Evolutionary conservation across 1,140 invertebrate genomes (phyloP).

Genomic region (Dendroctonus valens): DNA sequence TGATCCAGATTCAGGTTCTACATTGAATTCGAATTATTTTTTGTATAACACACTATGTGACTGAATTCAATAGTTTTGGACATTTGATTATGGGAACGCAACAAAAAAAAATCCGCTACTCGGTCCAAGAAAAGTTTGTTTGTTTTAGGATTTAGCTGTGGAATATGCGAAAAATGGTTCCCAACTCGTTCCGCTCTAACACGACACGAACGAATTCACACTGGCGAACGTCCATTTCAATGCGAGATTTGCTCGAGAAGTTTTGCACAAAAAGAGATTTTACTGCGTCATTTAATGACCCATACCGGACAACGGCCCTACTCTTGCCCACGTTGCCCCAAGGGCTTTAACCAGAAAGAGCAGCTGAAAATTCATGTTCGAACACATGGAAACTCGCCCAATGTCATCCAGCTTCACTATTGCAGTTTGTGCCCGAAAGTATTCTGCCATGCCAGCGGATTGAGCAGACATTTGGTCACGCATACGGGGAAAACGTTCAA

Average conservation of each 20-base stretch:
- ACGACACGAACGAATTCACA: constrained; percentile 76
- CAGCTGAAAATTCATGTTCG: constrained; percentile 64
- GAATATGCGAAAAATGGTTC: constrained; percentile 76
- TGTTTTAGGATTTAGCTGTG: constrained; percentile 56
- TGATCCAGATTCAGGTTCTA: no score
- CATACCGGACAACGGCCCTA: constrained; percentile 83
- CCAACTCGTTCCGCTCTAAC: constrained; percentile 75
- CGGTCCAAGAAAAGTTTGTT: background rate
- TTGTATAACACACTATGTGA: no score
- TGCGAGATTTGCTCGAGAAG: constrained; percentile 70
- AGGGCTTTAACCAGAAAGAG: constrained; percentile 71
- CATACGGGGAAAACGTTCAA: constrained; percentile 66
- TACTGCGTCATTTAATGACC: constrained; percentile 79
- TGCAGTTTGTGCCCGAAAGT: constrained; percentile 68
- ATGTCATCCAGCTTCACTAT: constrained; percentile 61
- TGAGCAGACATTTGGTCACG: constrained; percentile 69
- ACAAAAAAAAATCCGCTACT: no score
- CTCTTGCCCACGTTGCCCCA: constrained; percentile 71
- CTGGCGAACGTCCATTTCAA: constrained; percentile 72
- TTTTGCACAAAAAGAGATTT: constrained; percentile 78
- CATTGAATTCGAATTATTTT: no score
- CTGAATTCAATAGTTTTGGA: no score
- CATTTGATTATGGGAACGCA: no score
- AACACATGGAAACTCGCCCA: constrained; percentile 58
- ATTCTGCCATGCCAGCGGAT: constrained; percentile 66